Percentiles rank a stretch among this genome's conserved stretches.
Evolutionary conservation across 2,113 vertebrate genomes (phyloP).

Genomic region (Anoura caudifer): DNA sequence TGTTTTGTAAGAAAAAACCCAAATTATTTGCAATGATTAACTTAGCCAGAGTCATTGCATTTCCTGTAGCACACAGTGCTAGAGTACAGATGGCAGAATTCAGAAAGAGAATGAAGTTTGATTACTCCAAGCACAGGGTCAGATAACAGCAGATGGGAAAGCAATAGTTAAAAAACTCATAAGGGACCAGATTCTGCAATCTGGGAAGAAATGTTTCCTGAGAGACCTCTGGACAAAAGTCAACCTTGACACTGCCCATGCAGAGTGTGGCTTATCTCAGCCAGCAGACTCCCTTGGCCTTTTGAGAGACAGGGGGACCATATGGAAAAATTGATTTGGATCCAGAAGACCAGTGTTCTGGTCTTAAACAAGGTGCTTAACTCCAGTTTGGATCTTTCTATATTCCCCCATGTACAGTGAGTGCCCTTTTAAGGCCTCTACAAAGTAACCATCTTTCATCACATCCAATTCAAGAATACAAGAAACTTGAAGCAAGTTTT

Average conservation of each 20-base stretch:
- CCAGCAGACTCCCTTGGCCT: no score
- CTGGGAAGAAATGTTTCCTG: background rate
- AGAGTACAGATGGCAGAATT: background rate
- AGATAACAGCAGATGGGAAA: background rate
- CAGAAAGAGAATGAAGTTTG: background rate
- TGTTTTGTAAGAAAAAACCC: background rate
- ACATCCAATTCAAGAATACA: background rate
- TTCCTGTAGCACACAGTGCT: background rate
- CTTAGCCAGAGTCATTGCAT: background rate
- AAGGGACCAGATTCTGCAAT: no score
- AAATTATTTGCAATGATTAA: background rate
- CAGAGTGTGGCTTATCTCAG: background rate
- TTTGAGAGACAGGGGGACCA: background rate
- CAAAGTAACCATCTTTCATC: background rate
- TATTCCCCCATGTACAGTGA: no score
- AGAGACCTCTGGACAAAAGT: background rate
- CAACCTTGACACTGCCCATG: rapidly evolving
- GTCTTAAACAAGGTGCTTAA: background rate
- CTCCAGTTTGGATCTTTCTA: background rate
- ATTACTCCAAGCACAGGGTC: background rate
- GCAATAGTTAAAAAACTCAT: background rate
- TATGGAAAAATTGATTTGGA: background rate
- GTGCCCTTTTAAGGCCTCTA: background rate
- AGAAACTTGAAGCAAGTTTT: background rate
- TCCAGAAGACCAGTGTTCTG: background rate